A percentile compares a stretch with the other conserved stretches of the same genome.
Conservation (phyloP, 2,888 invertebrate species). For the Acanthopleura granulata region DNA sequence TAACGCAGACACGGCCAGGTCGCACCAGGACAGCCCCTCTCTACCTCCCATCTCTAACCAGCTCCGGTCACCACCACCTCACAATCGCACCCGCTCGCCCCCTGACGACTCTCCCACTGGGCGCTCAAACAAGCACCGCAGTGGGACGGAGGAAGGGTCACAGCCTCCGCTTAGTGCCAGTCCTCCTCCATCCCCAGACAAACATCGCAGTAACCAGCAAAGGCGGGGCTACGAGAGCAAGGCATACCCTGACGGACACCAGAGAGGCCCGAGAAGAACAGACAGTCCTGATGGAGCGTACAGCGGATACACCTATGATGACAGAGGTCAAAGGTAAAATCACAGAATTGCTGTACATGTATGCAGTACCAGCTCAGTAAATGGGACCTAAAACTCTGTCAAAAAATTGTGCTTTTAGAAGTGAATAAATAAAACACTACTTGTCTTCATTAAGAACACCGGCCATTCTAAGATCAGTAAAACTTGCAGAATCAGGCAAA, state of each 20-base stretch:
- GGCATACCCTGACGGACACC: slow-evolving; percentile 21
- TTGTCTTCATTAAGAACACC: no score
- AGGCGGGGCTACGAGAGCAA: slow-evolving; percentile 22
- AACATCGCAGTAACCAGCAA: slow-evolving; percentile 14
- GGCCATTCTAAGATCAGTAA: no score
- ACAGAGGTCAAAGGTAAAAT: no score
- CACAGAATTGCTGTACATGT: no score
- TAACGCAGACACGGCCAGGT: not conserved
- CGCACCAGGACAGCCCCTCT: not conserved
- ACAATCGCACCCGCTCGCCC: not conserved
- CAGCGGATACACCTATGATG: not conserved
- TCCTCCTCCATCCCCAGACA: slow-evolving; percentile 40
- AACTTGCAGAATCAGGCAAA: no score
- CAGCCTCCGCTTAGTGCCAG: slow-evolving; percentile 41
- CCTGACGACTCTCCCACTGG: slow-evolving; percentile 10
- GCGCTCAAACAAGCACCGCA: slow-evolving; percentile 26
- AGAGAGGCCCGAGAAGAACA: slow-evolving; percentile 26
- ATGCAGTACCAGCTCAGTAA: no score
- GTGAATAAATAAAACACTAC: no score
- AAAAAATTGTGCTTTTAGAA: no score
- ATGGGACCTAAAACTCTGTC: no score
- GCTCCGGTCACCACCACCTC: not conserved
- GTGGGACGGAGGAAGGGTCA: slow-evolving; percentile 29
- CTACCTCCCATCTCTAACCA: not conserved
- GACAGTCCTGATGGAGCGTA: not conserved